These are phyloP conservation scores for Dromococcyx pavoninus DNA, from an alignment of 2,797 vertebrate species.

Conservation along the genomic window DNA sequence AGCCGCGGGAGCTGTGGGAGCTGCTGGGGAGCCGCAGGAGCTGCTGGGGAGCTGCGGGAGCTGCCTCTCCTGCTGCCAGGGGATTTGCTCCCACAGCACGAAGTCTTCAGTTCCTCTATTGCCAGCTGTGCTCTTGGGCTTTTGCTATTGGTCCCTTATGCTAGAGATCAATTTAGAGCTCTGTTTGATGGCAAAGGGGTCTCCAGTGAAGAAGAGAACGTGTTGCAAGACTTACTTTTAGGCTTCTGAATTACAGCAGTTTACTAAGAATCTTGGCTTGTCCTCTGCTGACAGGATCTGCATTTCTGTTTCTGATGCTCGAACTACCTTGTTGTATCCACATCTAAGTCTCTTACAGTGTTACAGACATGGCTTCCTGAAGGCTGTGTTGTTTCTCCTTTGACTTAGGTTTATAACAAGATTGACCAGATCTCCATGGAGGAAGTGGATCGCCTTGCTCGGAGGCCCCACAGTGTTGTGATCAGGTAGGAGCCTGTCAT, in stretches of 20 bases:
- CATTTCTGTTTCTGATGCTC: not conserved
- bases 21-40: not conserved
- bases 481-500: conserved; percentile 82
- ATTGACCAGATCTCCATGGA: conserved; percentile 99
- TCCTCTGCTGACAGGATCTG: not conserved
- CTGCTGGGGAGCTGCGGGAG: not conserved
- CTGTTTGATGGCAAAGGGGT: not conserved
- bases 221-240: not conserved
- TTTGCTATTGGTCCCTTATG: not conserved
- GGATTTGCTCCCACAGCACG: fast-evolving
- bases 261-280: not conserved
- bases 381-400: not conserved
- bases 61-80: fast-evolving
- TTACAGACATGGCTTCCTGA: not conserved
- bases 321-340: not conserved
- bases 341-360: fast-evolving
- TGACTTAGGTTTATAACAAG: conserved; percentile 95
- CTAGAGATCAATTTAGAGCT: not conserved
- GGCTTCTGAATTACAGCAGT: not conserved
- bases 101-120: not conserved
- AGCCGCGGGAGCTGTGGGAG: no score
- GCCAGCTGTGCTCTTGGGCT: not conserved
- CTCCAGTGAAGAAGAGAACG: not conserved
- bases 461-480: conserved; percentile 89
- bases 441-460: conserved; percentile 93